phyloP scores from a whole-genome alignment of 2,888 invertebrate genomes.

The Orthosia incerta region DNA sequence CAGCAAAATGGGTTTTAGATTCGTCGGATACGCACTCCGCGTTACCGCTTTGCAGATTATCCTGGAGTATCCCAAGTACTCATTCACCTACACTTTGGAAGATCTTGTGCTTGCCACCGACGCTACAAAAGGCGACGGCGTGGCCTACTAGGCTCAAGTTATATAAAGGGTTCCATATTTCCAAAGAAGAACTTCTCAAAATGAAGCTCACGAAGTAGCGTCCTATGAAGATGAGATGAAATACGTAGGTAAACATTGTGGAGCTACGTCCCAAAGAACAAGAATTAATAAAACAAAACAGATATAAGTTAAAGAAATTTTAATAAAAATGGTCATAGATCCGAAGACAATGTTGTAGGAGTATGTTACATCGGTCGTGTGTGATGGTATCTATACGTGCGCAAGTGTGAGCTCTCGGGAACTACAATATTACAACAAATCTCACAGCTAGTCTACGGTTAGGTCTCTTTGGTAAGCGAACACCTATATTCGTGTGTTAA shows the following conservation, averaged over 20 bases:
- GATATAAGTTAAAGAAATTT: constrained; percentile 38
- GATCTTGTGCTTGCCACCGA: no score
- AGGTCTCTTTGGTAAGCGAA: constrained; percentile 48
- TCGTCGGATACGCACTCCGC: no score
- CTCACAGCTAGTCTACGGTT: constrained; percentile 42
- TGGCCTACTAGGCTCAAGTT: no score
- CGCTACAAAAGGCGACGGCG: no score
- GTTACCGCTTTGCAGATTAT: no score
- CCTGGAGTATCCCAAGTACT: no score
- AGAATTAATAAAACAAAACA: constrained; percentile 20
- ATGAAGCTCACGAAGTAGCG: neutral
- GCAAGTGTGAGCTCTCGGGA: constrained; percentile 13
- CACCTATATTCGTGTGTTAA: constrained; percentile 19
- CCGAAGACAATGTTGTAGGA: constrained; percentile 24
- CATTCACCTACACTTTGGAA: no score
- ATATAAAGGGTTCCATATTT: no score
- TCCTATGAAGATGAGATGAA: neutral
- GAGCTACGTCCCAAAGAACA: neutral
- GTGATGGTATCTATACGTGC: constrained; percentile 21
- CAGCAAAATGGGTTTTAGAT: no score
- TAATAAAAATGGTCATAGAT: constrained; percentile 53
- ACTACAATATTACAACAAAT: constrained; percentile 56
- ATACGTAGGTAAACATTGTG: no score
- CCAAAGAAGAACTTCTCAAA: no score
- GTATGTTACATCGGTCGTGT: constrained; percentile 35